Evolutionary conservation across 2,113 vertebrate genomes (phyloP).

Genomic region (Crotalus horridus): DNA sequence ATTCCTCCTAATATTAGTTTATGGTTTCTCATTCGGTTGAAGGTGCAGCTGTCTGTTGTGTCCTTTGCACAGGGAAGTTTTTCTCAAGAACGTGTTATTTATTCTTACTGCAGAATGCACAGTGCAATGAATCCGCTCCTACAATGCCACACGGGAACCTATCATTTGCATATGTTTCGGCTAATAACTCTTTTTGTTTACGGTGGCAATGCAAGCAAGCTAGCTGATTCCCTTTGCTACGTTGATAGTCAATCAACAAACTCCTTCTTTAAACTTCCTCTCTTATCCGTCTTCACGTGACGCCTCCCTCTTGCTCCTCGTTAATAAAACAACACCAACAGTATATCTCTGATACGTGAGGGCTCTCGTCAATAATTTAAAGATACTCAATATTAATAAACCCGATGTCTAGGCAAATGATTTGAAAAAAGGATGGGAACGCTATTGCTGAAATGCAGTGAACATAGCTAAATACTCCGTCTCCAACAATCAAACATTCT

Average conservation of each 20-base stretch:
- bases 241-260: neutral
- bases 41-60: too few relatives aligned
- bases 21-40: neutral
- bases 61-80: too few relatives aligned
- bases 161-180: neutral
- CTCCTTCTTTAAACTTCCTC: neutral
- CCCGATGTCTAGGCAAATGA: neutral
- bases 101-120: neutral
- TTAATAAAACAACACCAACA: neutral
- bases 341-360: neutral
- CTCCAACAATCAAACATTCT: neutral
- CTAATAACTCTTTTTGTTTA: neutral
- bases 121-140: neutral
- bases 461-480: neutral
- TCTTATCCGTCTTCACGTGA: neutral
- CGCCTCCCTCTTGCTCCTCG: neutral
- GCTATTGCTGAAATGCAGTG: neutral
- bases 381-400: conserved; percentile 21
- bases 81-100: neutral
- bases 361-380: conserved; percentile 14
- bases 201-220: neutral
- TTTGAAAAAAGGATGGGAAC: neutral
- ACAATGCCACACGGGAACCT: neutral
- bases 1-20: neutral
- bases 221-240: neutral